Evolutionary conservation across 2,888 invertebrate genomes (phyloP).

Genomic region (Erebia palarica): DNA sequence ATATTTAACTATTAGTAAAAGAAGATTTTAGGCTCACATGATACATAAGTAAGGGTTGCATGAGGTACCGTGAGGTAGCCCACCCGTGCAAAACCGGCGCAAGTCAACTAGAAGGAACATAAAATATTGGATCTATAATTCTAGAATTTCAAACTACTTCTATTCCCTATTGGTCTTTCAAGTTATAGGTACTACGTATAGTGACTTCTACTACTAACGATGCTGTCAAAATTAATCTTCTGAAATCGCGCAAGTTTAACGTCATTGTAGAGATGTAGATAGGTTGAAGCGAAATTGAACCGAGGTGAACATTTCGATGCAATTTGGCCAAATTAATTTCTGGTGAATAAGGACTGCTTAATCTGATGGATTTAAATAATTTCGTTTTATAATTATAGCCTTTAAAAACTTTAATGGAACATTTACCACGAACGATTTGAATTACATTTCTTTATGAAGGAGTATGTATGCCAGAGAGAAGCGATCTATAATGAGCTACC

Average conservation of each 20-base stretch:
- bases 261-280: neutral
- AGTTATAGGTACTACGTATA: neutral
- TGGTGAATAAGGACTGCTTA: neutral
- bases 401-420: too few relatives aligned
- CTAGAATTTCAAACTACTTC: neutral
- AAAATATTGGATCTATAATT: neutral
- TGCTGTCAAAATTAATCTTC: neutral
- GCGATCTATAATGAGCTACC: too few relatives aligned
- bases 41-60: too few relatives aligned
- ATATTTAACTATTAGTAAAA: too few relatives aligned
- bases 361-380: neutral
- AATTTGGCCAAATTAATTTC: constrained; percentile 14
- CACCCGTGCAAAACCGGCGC: too few relatives aligned
- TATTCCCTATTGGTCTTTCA: neutral
- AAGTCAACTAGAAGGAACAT: neutral
- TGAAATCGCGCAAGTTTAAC: neutral
- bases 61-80: too few relatives aligned
- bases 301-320: constrained; percentile 1
- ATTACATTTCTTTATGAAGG: too few relatives aligned
- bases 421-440: too few relatives aligned
- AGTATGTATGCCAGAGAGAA: too few relatives aligned
- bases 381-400: neutral
- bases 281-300: neutral
- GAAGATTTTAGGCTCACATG: too few relatives aligned
- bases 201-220: neutral